A percentile compares a stretch with the other conserved stretches of the same genome.
These are phyloP conservation scores for Machaerirhynchus nigripectus DNA, from an alignment of 2,113 vertebrate genomes.

Conservation along the genomic window DNA sequence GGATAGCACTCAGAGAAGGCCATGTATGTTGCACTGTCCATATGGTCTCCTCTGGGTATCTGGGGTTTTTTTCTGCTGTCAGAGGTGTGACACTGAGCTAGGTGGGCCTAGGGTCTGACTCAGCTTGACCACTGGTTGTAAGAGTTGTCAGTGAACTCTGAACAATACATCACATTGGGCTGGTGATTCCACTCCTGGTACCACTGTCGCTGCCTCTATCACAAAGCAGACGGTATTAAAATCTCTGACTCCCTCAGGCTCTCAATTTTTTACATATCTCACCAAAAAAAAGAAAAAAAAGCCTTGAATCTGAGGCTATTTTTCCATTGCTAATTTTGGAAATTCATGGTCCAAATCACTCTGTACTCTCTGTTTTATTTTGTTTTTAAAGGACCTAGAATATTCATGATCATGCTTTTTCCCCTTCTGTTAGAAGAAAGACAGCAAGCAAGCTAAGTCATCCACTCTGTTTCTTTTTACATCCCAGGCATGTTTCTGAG, in stretches of 20 bases:
- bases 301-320: not conserved
- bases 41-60: not conserved
- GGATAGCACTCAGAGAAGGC: not conserved
- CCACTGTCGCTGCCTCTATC: not conserved
- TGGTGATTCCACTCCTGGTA: not conserved
- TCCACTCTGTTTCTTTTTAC: not conserved
- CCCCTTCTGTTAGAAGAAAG: not conserved
- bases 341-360: not conserved
- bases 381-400: not conserved
- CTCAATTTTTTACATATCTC: not conserved
- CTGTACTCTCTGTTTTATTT: not conserved
- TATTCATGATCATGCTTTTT: not conserved
- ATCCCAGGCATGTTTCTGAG: not conserved
- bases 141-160: not conserved
- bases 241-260: not conserved
- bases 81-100: not conserved
- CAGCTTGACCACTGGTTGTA: not conserved
- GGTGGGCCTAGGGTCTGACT: not conserved
- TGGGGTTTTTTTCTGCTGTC: not conserved
- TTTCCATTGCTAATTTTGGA: not conserved
- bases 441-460: not conserved
- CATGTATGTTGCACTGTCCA: not conserved
- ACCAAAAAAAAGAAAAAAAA: not conserved
- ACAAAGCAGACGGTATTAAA: not conserved
- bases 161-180: fast-evolving